Conservation (phyloP, 2,888 invertebrate genomes). For the Reticulitermes lucifugus region DNA sequence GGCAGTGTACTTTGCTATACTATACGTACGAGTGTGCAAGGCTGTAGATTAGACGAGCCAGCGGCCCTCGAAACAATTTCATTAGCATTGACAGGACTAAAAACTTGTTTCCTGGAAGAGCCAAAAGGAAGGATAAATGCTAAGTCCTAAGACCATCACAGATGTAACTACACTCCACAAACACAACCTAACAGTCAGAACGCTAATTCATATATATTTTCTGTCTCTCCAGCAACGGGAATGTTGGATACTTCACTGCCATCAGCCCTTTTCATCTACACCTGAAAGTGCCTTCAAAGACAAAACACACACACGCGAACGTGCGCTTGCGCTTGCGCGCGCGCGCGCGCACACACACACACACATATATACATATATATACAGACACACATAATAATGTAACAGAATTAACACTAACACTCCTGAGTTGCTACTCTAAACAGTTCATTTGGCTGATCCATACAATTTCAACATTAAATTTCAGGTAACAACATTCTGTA, state of each 20-base stretch:
- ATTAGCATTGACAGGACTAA: constrained; percentile 30
- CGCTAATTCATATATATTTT: background rate
- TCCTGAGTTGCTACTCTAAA: too few species aligned
- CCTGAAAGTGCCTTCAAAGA: background rate
- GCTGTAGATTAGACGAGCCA: constrained; percentile 18
- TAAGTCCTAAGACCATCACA: constrained; percentile 1
- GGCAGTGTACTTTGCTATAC: background rate
- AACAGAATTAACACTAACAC: background rate
- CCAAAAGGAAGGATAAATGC: background rate
- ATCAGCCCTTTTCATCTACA: background rate
- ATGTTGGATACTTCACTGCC: background rate
- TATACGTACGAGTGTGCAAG: constrained; percentile 24
- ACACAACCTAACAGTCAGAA: background rate
- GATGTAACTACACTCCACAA: background rate
- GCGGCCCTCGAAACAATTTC: constrained; percentile 30
- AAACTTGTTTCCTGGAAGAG: constrained; percentile 23
- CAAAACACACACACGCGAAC: background rate
- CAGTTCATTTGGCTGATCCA: too few species aligned
- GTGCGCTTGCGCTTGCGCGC: too few species aligned
- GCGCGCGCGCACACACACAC: too few species aligned
- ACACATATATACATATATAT: too few species aligned
- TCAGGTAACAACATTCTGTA: too few species aligned
- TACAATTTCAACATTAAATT: too few species aligned
- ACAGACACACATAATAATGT: background rate
- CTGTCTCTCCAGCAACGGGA: background rate